Percentiles rank a stretch among this genome's conserved stretches.
phyloP scores from a whole-genome alignment of 2,797 vertebrate species.

The Ammospiza maritima region DNA sequence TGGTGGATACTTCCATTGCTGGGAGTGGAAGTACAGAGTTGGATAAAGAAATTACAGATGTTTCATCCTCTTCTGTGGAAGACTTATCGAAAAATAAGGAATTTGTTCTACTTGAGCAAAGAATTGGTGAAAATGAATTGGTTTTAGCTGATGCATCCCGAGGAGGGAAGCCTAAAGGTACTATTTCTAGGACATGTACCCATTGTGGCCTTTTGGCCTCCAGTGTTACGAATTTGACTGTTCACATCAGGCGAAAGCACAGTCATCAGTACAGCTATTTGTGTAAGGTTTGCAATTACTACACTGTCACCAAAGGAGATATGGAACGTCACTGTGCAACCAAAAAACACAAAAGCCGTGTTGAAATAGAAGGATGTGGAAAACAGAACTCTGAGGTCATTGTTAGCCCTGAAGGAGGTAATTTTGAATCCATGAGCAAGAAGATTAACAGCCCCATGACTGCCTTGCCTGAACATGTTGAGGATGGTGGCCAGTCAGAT shows the following conservation, averaged over 20 bases:
- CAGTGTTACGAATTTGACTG: slow-evolving; percentile 93
- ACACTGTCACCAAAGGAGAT: slow-evolving; percentile 97
- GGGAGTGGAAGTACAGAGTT: slow-evolving; percentile 58
- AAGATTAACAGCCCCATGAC: background rate
- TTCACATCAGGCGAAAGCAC: slow-evolving; percentile 95
- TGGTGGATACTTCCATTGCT: slow-evolving; percentile 63
- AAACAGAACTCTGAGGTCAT: slow-evolving; percentile 73
- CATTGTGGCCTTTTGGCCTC: slow-evolving; percentile 94
- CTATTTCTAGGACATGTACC: slow-evolving; percentile 84
- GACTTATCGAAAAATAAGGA: slow-evolving; percentile 33
- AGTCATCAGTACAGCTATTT: slow-evolving; percentile 95
- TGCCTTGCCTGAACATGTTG: slow-evolving; percentile 13
- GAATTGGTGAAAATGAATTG: slow-evolving; percentile 43
- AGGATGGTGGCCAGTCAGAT: slow-evolving; percentile 10
- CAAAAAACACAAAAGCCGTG: slow-evolving; percentile 91
- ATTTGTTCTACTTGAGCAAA: slow-evolving; percentile 14
- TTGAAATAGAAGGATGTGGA: slow-evolving; percentile 76
- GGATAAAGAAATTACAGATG: slow-evolving; percentile 43
- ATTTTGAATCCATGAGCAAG: slow-evolving; percentile 63
- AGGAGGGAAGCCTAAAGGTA: slow-evolving; percentile 86
- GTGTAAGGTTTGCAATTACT: slow-evolving; percentile 95
- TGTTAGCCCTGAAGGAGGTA: slow-evolving; percentile 66
- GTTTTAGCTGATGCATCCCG: slow-evolving; percentile 71
- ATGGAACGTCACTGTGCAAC: slow-evolving; percentile 98
- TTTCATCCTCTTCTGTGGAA: slow-evolving; percentile 42